Conservation (phyloP, 2,797 vertebrate species). For the Myotis pilosus region DNA sequence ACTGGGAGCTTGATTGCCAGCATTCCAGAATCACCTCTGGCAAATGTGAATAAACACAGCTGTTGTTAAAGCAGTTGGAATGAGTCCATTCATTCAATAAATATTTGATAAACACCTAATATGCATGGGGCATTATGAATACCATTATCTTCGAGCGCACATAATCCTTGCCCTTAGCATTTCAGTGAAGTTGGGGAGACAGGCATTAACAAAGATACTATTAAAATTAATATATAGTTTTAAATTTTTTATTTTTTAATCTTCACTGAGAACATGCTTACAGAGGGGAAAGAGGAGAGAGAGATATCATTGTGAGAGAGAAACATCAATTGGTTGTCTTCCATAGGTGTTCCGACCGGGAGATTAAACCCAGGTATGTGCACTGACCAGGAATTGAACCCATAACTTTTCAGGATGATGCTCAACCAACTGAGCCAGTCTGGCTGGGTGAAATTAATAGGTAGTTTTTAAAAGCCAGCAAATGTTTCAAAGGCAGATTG, state of each 20-base stretch:
- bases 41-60: neutral
- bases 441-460: neutral
- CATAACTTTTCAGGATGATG: neutral
- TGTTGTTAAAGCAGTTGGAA: neutral
- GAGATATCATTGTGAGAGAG: neutral
- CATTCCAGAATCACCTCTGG: neutral
- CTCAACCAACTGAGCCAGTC: neutral
- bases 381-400: neutral
- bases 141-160: neutral
- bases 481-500: neutral
- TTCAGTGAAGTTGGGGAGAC: neutral
- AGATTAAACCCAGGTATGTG: neutral
- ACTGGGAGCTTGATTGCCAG: neutral
- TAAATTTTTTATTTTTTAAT: neutral
- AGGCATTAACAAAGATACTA: neutral
- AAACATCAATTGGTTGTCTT: neutral
- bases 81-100: neutral
- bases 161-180: neutral
- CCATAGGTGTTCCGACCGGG: neutral
- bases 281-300: too few relatives aligned
- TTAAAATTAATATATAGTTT: neutral
- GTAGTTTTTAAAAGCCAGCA: neutral
- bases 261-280: neutral
- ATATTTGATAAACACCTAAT: slow-evolving; percentile 37
- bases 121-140: neutral